Evolutionary conservation across 2,797 vertebrate species (phyloP).

Genomic region (Tangara arthus): DNA sequence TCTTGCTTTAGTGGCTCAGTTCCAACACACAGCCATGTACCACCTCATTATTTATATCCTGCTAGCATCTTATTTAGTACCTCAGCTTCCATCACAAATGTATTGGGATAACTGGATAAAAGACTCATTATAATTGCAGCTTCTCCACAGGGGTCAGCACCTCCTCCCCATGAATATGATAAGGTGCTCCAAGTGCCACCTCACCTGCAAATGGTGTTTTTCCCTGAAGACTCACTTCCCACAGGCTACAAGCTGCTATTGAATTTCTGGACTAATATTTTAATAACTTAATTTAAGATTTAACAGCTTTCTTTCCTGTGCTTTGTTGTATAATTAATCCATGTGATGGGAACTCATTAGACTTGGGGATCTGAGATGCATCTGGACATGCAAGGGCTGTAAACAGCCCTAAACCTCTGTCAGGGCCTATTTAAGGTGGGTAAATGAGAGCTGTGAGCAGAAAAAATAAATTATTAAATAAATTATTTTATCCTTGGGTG

Average conservation of each 20-base stretch:
- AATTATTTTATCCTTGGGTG: neutral
- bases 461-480: neutral
- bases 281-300: slow-evolving; percentile 50
- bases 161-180: slow-evolving; percentile 1
- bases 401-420: neutral
- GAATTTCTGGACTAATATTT: slow-evolving; percentile 38
- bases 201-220: slow-evolving; percentile 19
- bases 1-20: slow-evolving; percentile 23
- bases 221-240: slow-evolving; percentile 10
- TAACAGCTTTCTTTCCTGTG: slow-evolving; percentile 4
- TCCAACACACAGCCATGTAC: neutral
- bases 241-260: neutral
- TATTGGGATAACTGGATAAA: slow-evolving; percentile 6
- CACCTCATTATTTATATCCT: slow-evolving; percentile 51
- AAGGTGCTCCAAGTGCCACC: neutral
- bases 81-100: slow-evolving; percentile 18
- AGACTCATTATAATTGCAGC: slow-evolving; percentile 4
- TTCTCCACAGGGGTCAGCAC: slow-evolving; percentile 23
- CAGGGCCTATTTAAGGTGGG: neutral
- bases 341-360: neutral
- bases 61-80: slow-evolving; percentile 27
- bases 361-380: neutral
- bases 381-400: neutral
- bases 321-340: slow-evolving; percentile 49
- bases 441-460: neutral